Conservation (phyloP, 2,888 invertebrate genomes). For the Erebia palarica region DNA sequence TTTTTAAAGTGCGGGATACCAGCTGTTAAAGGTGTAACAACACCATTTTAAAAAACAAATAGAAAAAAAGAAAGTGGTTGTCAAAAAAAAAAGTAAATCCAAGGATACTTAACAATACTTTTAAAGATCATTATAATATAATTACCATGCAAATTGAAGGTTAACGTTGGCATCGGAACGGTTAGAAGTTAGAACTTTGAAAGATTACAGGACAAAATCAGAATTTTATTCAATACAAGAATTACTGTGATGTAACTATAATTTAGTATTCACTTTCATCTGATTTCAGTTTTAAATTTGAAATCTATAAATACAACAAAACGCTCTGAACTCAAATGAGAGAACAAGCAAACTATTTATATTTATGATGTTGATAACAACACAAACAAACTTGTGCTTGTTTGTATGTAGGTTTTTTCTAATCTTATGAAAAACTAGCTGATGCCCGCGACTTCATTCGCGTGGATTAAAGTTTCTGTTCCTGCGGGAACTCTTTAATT, state of each 20-base stretch:
- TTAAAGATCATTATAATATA: not conserved
- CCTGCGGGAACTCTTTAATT: too few species aligned
- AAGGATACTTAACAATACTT: not conserved
- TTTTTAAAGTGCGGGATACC: conserved; percentile 1
- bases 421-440: not conserved
- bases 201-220: not conserved
- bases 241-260: too few species aligned
- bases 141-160: conserved; percentile 17
- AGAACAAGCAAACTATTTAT: not conserved
- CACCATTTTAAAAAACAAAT: not conserved
- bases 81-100: not conserved
- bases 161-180: conserved; percentile 9
- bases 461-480: too few species aligned
- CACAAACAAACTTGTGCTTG: too few species aligned
- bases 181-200: not conserved
- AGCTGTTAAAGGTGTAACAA: not conserved
- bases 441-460: too few species aligned
- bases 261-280: too few species aligned
- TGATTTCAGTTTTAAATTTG: too few species aligned
- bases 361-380: not conserved
- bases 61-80: not conserved
- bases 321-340: not conserved
- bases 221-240: not conserved
- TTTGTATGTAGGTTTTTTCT: not conserved
- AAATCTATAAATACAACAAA: not conserved